These are phyloP conservation scores for Synergus gifuensis DNA, from an alignment of 2,888 invertebrate species.

Conservation along the genomic window DNA sequence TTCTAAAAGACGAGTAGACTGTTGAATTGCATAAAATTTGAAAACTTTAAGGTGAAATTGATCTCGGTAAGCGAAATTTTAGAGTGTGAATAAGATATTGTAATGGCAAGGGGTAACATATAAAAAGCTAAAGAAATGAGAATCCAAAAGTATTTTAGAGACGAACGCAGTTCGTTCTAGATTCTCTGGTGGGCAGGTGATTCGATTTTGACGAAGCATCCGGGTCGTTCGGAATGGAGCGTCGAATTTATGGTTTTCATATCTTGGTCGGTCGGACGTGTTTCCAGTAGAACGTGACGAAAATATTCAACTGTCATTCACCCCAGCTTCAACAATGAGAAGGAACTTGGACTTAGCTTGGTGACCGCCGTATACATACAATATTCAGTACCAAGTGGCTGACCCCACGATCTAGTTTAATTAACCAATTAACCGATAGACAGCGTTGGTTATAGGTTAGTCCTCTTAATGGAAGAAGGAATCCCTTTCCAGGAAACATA, in stretches of 20 bases:
- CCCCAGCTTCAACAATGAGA: neutral
- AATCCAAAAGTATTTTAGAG: conserved; percentile 2
- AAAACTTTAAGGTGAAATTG: neutral
- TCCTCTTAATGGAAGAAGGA: neutral
- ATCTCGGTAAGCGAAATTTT: neutral
- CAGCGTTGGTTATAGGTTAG: neutral
- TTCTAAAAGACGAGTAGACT: neutral
- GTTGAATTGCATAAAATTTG: neutral
- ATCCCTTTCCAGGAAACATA: neutral
- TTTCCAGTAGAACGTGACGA: neutral
- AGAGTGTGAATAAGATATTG: neutral
- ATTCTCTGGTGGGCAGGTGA: conserved; percentile 2
- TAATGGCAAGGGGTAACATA: neutral
- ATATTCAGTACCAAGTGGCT: neutral
- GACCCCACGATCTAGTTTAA: neutral
- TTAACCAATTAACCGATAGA: neutral
- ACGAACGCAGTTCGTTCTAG: neutral
- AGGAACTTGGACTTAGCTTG: neutral
- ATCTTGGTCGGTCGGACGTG: conserved; percentile 1
- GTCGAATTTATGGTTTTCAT: conserved; percentile 10
- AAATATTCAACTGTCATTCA: neutral
- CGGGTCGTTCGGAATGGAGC: neutral
- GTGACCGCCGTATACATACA: neutral
- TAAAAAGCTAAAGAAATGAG: neutral
- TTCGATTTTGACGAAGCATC: conserved; percentile 3